Percentiles rank a stretch among this genome's conserved stretches.
Conservation (phyloP, 1,140 invertebrate genomes). For the Planococcus citri region DNA sequence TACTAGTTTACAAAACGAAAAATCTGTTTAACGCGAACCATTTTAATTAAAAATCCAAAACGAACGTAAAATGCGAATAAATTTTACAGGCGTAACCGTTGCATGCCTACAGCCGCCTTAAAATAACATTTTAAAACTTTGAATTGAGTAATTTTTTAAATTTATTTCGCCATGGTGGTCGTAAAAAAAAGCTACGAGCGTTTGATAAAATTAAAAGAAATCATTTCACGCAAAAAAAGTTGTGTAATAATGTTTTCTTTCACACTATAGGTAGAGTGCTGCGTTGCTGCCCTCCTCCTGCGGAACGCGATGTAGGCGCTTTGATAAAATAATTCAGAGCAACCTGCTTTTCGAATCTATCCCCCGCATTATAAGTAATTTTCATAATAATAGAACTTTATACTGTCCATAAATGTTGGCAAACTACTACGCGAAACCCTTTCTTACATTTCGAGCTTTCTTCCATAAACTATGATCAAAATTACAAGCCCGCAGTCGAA, state of each 20-base stretch:
- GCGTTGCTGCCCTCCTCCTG: no score
- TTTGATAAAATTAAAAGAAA: constrained; percentile 8
- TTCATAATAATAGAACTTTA: constrained; percentile 8
- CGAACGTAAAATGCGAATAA: not conserved
- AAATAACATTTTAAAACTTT: not conserved
- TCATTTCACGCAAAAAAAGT: not conserved
- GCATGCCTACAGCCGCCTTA: not conserved
- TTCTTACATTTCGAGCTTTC: not conserved
- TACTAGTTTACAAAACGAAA: not conserved
- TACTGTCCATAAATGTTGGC: not conserved
- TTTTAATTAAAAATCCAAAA: constrained; percentile 5
- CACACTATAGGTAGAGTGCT: not conserved
- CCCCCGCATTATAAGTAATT: not conserved
- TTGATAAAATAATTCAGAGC: not conserved
- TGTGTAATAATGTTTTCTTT: not conserved
- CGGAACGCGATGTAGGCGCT: no score
- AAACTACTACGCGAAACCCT: not conserved
- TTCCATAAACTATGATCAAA: not conserved
- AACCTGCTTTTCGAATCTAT: not conserved
- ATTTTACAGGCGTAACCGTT: not conserved
- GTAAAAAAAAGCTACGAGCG: not conserved
- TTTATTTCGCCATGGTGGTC: not conserved
- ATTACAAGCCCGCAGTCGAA: not conserved
- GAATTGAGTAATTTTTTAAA: not conserved
- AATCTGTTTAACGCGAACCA: not conserved